These are phyloP conservation scores for Paratilapia polleni DNA, from an alignment of 2,113 vertebrate genomes.

Conservation along the genomic window DNA sequence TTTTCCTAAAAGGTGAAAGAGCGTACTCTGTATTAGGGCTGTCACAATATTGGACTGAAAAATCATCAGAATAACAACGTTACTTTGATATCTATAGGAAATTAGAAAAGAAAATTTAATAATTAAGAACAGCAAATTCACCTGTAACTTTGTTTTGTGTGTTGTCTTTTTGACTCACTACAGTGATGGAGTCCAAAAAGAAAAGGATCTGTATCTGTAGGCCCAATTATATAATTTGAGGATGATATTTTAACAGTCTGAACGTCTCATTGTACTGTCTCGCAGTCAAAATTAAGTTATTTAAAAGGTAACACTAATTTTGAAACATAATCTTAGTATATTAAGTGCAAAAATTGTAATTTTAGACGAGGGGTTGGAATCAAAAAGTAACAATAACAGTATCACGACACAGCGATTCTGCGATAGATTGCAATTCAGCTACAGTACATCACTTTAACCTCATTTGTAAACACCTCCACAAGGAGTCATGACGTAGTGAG, in stretches of 20 bases:
- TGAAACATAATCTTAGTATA: not conserved
- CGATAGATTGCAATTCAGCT: rapidly evolving
- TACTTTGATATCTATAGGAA: not conserved
- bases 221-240: too few relatives aligned
- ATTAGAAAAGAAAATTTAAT: not conserved
- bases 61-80: not conserved
- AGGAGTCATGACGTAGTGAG: not conserved
- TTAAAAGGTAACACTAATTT: too few relatives aligned
- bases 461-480: not conserved
- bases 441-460: rapidly evolving
- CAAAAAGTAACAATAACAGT: not conserved
- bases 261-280: not conserved
- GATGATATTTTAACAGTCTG: not conserved
- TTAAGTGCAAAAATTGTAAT: rapidly evolving
- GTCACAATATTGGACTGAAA: rapidly evolving
- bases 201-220: too few relatives aligned
- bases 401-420: not conserved
- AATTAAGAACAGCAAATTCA: not conserved
- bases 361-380: rapidly evolving
- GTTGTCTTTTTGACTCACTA: not conserved
- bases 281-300: not conserved
- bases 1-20: not conserved
- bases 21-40: not conserved
- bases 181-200: too few relatives aligned
- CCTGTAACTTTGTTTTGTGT: not conserved